Evolutionary conservation across 2,113 vertebrate species (phyloP), one percentile per base, ranked within the genome.

Genomic region (Apodemus speciosus): DNA sequence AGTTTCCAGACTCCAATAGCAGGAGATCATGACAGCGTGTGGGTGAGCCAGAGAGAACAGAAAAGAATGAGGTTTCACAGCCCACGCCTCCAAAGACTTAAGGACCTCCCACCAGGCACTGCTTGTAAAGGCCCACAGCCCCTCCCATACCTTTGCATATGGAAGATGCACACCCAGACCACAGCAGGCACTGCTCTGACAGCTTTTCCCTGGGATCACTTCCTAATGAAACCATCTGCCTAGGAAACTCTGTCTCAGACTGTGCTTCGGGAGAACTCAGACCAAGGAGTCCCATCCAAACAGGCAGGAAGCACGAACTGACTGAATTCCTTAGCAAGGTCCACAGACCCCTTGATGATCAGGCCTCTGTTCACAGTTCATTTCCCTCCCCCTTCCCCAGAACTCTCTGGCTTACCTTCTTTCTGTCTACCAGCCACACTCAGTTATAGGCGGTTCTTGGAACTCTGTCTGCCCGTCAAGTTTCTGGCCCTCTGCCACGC

Each of bases 231-330:
- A 14, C 68, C 53, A 4, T 58, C 38, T 38, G 1, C 8, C 2
- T 14, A 23, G 2, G 40, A 77, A 73, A 77, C 60, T 71, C 32
- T 53, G 68, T 68, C 85, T 89, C 83, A 46, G 66, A 51, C 69
- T n/a, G 73, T 86, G 56, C 46, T 75, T 38, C 58, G n/a, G 14
- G 32, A 69, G 21, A 85, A 71, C 62, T 56, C 58, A 53, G 5
- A 79, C n/a, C 18, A 38, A 27, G 35, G 60, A 0, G 35, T 16
- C n/a, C 60, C 16, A 4, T 89, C 7, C 1, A 9, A 9, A 9
- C 7, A 60, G 58, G 32, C n/a, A 87, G 85, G n/a, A 21, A 40
- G 15, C 1, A 0, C 0, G 4, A 68, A 30, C 5, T 4, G 13
- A 43, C 7, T 49, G 21, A 18, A 80, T 73, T 56, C 66, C 76